Conservation (phyloP, 2,113 vertebrate genomes). For the Ramphastos sulfuratus region DNA sequence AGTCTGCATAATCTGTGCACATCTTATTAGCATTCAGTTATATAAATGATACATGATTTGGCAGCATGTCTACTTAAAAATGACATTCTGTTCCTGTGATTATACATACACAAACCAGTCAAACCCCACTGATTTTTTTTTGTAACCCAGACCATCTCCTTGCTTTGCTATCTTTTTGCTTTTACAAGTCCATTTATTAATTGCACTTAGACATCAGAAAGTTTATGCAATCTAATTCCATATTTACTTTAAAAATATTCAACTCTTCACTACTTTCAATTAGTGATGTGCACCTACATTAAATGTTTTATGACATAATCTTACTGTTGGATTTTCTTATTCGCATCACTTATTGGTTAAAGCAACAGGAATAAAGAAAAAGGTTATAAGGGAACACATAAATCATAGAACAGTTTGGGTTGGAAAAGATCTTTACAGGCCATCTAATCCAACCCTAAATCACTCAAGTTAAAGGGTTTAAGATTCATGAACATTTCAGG, state of each 20-base stretch:
- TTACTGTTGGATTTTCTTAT: not conserved
- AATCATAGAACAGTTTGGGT: not conserved
- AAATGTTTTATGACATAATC: not conserved
- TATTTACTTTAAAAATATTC: not conserved
- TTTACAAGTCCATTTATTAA: conserved; percentile 2
- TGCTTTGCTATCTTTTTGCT: not conserved
- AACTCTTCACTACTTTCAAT: not conserved
- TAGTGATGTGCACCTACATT: not conserved
- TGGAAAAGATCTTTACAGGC: too few relatives aligned
- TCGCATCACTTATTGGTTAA: not conserved
- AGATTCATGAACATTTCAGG: not conserved
- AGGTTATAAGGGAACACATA: not conserved
- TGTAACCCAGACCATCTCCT: not conserved
- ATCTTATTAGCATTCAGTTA: conserved; percentile 56
- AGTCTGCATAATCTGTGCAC: not conserved
- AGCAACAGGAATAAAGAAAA: not conserved
- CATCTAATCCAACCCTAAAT: too few relatives aligned
- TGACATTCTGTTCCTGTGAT: not conserved
- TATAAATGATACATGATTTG: conserved; percentile 37
- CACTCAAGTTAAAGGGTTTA: not conserved
- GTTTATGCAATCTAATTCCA: not conserved
- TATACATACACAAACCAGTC: not conserved
- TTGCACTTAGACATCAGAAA: not conserved
- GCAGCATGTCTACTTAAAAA: not conserved
- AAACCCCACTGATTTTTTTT: not conserved